Percentiles rank a stretch among this genome's conserved stretches.
Conservation (phyloP, 2,888 invertebrate species). For the Lasioglossum zephyrum region DNA sequence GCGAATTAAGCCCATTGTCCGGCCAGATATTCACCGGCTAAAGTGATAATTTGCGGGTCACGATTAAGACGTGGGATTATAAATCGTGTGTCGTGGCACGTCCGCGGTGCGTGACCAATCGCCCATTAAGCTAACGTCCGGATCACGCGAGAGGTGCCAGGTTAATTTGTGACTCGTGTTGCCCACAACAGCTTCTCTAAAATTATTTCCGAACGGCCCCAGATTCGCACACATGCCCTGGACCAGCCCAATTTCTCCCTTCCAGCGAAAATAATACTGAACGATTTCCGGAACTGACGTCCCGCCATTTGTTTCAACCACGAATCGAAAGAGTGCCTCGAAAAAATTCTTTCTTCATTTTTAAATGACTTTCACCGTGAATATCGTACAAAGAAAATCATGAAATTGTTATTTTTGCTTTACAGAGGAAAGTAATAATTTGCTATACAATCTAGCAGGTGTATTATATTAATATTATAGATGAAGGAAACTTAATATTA, state of each 20-base stretch:
- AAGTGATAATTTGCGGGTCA: conserved; percentile 78
- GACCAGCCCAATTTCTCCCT: conserved; percentile 25
- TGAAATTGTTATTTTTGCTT: neutral
- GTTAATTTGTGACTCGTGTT: conserved; percentile 75
- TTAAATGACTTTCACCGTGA: neutral
- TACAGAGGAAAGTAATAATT: no score
- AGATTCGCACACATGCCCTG: conserved; percentile 44
- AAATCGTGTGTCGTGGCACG: conserved; percentile 72
- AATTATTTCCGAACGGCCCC: conserved; percentile 64
- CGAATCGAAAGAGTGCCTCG: neutral
- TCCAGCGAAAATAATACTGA: neutral
- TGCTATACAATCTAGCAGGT: no score
- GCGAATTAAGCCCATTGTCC: conserved; percentile 59
- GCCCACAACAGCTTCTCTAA: conserved; percentile 54
- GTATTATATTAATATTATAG: neutral
- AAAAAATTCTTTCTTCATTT: neutral
- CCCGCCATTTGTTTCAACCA: neutral
- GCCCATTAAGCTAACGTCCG: conserved; percentile 75
- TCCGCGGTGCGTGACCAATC: conserved; percentile 78
- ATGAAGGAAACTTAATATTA: neutral
- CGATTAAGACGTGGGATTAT: conserved; percentile 79
- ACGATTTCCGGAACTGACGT: conserved; percentile 26
- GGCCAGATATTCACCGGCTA: conserved; percentile 51
- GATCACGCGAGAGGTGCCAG: conserved; percentile 79
- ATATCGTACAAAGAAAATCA: no score